Evolutionary conservation across 92 coral and sea anemone genomes (phyloP).

Genomic region (Montipora capitata): DNA sequence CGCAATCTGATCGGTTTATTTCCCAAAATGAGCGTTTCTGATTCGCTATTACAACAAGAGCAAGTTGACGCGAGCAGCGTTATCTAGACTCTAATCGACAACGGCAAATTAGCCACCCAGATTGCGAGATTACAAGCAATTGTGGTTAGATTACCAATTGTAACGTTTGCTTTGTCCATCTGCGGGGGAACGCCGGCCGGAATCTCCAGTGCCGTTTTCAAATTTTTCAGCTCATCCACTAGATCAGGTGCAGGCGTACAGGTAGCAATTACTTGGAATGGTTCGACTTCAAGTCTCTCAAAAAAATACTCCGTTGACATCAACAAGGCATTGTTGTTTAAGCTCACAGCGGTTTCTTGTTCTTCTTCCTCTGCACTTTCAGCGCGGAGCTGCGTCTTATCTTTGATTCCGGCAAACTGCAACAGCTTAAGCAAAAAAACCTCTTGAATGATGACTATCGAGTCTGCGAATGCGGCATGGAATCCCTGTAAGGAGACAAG

Average conservation of each 20-base stretch:
- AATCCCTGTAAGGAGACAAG: constrained; percentile 7
- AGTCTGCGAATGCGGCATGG: constrained; percentile 60
- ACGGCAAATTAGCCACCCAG: no score
- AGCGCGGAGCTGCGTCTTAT: constrained; percentile 80
- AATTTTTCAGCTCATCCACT: constrained; percentile 80
- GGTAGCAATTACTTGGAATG: constrained; percentile 64
- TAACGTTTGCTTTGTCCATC: constrained; percentile 87
- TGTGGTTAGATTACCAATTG: constrained; percentile 71
- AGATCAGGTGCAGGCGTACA: constrained; percentile 79
- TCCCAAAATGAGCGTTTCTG: no score
- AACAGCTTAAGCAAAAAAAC: constrained; percentile 71
- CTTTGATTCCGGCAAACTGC: constrained; percentile 79
- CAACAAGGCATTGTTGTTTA: constrained; percentile 3
- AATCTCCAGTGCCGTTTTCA: constrained; percentile 83
- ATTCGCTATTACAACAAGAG: no score
- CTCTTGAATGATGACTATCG: constrained; percentile 76
- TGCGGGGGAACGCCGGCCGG: constrained; percentile 93
- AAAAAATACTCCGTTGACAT: constrained; percentile 58
- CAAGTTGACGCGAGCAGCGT: no score
- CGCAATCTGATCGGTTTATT: no score
- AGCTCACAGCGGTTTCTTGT: not conserved
- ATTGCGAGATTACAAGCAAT: no score
- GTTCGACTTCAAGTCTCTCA: constrained; percentile 81
- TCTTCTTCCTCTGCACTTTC: constrained; percentile 19
- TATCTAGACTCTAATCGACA: no score